These are phyloP conservation scores for Caenorhabditis doughertyi DNA, from an alignment of 2,888 invertebrate genomes.

Conservation along the genomic window DNA sequence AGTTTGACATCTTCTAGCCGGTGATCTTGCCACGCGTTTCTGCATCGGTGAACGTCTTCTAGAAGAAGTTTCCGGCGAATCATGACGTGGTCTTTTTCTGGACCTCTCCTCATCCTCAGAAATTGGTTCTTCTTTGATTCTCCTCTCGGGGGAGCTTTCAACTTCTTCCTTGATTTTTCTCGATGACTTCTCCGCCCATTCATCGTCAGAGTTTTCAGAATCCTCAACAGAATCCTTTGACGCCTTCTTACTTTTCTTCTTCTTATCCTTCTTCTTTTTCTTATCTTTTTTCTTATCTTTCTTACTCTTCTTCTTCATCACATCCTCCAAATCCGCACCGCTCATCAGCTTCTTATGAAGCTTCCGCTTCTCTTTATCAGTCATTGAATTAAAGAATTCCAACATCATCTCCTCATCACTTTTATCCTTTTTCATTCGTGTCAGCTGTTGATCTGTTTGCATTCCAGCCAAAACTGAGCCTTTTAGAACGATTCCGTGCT, in stretches of 20 bases:
- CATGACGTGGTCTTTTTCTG: background rate
- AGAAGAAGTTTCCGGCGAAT: background rate
- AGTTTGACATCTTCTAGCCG: background rate
- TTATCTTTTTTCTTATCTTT: slow-evolving; percentile 51
- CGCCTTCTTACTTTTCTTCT: slow-evolving; percentile 9
- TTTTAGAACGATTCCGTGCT: slow-evolving; percentile 79
- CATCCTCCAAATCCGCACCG: slow-evolving; percentile 54
- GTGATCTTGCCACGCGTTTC: background rate
- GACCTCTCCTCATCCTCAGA: slow-evolving; percentile 16
- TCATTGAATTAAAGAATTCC: slow-evolving; percentile 73
- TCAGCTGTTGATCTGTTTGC: slow-evolving; percentile 66
- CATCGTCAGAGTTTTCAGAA: slow-evolving; percentile 33
- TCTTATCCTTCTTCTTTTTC: slow-evolving; percentile 36
- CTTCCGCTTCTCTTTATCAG: slow-evolving; percentile 77
- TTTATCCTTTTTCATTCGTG: slow-evolving; percentile 62
- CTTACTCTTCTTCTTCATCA: slow-evolving; percentile 45
- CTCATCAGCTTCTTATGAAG: slow-evolving; percentile 70
- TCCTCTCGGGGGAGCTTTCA: slow-evolving; percentile 31
- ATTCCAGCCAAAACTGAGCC: slow-evolving; percentile 66
- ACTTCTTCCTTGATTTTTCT: slow-evolving; percentile 38
- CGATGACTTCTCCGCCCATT: slow-evolving; percentile 27
- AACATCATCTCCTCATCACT: slow-evolving; percentile 67
- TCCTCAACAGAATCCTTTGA: background rate
- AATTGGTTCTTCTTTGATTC: slow-evolving; percentile 23
- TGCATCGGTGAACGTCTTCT: background rate